A percentile compares a stretch with the other conserved stretches of the same genome.
These are phyloP conservation scores for Tipula lateralis DNA, from an alignment of 2,888 invertebrate species.

Conservation along the genomic window DNA sequence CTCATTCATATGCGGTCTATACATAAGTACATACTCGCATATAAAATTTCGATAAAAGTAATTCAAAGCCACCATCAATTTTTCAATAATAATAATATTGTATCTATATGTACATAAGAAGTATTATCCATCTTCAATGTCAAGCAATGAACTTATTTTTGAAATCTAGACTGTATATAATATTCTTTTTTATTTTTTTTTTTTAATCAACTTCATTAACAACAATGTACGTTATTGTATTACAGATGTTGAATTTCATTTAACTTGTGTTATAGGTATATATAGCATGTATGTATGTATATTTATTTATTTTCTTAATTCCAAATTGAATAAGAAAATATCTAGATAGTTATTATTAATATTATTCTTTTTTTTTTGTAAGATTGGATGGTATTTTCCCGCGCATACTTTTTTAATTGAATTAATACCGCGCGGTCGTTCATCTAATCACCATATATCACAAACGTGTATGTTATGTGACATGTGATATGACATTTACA, in stretches of 20 bases:
- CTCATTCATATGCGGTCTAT: neutral
- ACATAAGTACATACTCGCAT: neutral
- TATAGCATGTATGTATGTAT: neutral
- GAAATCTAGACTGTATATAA: neutral
- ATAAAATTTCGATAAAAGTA: neutral
- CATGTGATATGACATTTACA: neutral
- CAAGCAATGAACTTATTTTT: conserved; percentile 4
- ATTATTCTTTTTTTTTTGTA: no score
- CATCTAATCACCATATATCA: neutral
- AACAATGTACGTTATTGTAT: conserved; percentile 24
- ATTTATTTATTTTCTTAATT: neutral
- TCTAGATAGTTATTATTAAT: neutral
- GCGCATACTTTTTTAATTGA: neutral
- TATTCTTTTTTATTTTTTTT: neutral
- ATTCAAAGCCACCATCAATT: neutral
- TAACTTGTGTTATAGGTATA: neutral
- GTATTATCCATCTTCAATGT: conserved; percentile 24
- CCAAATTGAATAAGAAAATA: neutral
- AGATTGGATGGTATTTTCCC: neutral
- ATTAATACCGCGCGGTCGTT: neutral
- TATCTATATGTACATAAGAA: neutral
- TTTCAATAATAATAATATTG: neutral
- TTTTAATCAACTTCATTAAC: conserved; percentile 19
- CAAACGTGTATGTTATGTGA: neutral
- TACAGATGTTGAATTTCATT: neutral